Evolutionary conservation across 2,888 invertebrate genomes (phyloP).

Genomic region (Platycnemis pennipes): DNA sequence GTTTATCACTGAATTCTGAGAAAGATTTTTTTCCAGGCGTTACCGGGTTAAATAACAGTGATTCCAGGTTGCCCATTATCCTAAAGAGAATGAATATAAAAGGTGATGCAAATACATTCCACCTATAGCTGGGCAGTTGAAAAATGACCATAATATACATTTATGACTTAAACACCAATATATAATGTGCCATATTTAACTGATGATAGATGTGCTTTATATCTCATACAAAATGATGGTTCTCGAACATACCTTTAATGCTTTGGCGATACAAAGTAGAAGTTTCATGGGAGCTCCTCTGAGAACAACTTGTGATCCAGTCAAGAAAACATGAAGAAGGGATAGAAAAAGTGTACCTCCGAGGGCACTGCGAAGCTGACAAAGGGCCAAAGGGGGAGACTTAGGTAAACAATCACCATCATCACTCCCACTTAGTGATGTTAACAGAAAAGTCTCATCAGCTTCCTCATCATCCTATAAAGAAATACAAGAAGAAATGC

Average conservation of each 20-base stretch:
- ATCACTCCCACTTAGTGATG: background rate
- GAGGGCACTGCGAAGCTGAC: background rate
- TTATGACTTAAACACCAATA: too few relatives aligned
- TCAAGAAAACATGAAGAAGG: conserved; percentile 32
- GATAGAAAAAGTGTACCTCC: conserved; percentile 42
- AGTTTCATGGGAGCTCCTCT: conserved; percentile 46
- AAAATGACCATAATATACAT: too few relatives aligned
- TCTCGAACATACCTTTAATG: conserved; percentile 50
- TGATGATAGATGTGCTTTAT: too few relatives aligned
- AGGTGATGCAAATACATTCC: too few relatives aligned
- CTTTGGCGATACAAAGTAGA: conserved; percentile 47
- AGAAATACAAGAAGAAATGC: background rate
- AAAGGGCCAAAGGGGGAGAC: conserved; percentile 16
- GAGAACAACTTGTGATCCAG: conserved; percentile 56
- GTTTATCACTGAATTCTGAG: too few relatives aligned
- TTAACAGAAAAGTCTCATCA: conserved; percentile 10
- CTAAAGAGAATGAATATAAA: too few relatives aligned
- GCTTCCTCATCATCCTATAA: conserved; percentile 39
- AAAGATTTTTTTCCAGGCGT: too few relatives aligned
- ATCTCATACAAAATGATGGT: background rate
- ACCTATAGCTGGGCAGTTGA: too few relatives aligned
- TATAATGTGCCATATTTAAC: too few relatives aligned
- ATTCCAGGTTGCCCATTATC: too few relatives aligned
- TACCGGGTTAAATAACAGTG: too few relatives aligned
- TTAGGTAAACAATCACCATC: conserved; percentile 5